Percentiles rank a stretch among this genome's conserved stretches.
phyloP scores from a whole-genome alignment of 2,888 invertebrate species.

The Zygogramma bicolorata region DNA sequence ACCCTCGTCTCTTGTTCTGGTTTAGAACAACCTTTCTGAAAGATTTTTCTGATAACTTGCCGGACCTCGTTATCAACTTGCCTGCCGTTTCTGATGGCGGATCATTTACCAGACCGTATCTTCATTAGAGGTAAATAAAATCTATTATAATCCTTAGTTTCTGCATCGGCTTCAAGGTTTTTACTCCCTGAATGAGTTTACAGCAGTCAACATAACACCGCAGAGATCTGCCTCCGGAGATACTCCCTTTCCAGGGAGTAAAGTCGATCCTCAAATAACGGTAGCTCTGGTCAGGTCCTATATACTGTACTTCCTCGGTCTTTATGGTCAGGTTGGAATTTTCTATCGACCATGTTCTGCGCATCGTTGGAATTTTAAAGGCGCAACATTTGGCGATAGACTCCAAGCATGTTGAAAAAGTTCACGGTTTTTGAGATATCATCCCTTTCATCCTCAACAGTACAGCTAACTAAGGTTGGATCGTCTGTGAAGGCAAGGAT shows the following conservation, averaged over 20 bases:
- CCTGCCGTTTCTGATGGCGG: not conserved
- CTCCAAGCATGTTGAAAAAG: slow-evolving; percentile 50
- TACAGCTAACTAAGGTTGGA: slow-evolving; percentile 48
- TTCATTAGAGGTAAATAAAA: not conserved
- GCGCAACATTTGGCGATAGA: slow-evolving; percentile 31
- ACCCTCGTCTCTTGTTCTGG: not conserved
- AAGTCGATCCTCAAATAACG: slow-evolving; percentile 51
- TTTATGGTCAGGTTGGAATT: slow-evolving; percentile 45
- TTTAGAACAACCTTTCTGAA: not conserved
- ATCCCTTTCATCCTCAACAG: slow-evolving; percentile 25
- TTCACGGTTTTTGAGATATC: not conserved
- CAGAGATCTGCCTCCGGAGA: slow-evolving; percentile 16
- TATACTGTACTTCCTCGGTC: slow-evolving; percentile 41
- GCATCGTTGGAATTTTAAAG: not conserved
- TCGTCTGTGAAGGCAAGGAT: slow-evolving; percentile 62
- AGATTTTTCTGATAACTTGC: not conserved
- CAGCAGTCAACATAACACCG: not conserved
- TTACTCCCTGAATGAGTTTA: not conserved
- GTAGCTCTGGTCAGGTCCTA: slow-evolving; percentile 46
- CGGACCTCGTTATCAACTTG: not conserved
- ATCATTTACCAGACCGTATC: not conserved
- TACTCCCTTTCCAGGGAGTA: slow-evolving; percentile 1
- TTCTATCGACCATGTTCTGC: slow-evolving; percentile 49
- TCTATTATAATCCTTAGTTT: not conserved
- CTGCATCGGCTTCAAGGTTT: slow-evolving; percentile 11